phyloP scores from a whole-genome alignment of 2,888 invertebrate species.

The Leptinotarsa tumamoca region DNA sequence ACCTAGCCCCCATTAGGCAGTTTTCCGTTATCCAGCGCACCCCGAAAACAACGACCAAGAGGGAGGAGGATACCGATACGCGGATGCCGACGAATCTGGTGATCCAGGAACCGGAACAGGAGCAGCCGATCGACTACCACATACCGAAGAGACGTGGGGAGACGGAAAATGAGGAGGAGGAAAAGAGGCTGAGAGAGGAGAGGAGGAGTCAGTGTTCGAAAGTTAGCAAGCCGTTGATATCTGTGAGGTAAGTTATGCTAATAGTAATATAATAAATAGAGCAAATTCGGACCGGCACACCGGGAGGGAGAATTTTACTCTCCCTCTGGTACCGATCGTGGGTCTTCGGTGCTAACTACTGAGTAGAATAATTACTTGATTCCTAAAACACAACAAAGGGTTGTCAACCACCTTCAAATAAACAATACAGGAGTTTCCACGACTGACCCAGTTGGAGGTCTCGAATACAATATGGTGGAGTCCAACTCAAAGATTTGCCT shows the following conservation, averaged over 20 bases:
- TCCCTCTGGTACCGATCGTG: no score
- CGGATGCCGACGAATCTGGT: slow-evolving; percentile 51
- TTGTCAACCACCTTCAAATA: no score
- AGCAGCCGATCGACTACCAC: slow-evolving; percentile 90
- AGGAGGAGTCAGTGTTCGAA: slow-evolving; percentile 77
- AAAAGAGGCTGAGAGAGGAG: slow-evolving; percentile 77
- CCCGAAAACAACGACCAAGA: slow-evolving; percentile 72
- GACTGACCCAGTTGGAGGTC: no score
- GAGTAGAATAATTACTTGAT: no score
- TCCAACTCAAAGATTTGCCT: no score
- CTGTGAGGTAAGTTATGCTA: slow-evolving; percentile 64
- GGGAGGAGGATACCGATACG: slow-evolving; percentile 60
- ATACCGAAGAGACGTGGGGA: slow-evolving; percentile 84
- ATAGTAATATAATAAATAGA: no score
- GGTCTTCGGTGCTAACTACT: no score
- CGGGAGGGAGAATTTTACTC: no score
- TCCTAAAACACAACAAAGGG: no score
- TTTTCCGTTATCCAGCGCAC: slow-evolving; percentile 63
- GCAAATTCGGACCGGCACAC: no score
- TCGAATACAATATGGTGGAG: no score
- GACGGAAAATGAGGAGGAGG: slow-evolving; percentile 76
- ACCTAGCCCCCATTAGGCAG: slow-evolving; percentile 63
- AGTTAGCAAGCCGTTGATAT: slow-evolving; percentile 73
- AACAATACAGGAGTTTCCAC: no score
- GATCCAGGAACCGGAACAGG: slow-evolving; percentile 65